phyloP scores from a whole-genome alignment of 92 coral and sea anemone species.

The Parazoanthus darwini region DNA sequence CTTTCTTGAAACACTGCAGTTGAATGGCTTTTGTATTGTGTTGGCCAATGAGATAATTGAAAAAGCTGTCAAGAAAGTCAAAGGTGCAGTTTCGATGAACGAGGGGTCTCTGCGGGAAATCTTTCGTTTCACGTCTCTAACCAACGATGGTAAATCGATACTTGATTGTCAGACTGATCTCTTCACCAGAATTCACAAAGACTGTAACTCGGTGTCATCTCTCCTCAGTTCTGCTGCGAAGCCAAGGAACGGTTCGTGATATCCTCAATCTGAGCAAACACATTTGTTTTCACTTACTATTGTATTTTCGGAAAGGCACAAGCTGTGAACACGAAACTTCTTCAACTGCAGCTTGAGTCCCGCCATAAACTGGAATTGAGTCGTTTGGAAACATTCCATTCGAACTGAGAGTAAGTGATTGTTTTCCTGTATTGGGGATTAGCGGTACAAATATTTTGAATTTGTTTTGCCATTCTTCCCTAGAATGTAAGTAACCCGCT shows the following conservation, averaged over 20 bases:
- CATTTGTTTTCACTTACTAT: not conserved
- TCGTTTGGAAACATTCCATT: slow-evolving; percentile 36
- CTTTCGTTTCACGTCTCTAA: slow-evolving; percentile 38
- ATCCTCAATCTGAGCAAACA: slow-evolving; percentile 2
- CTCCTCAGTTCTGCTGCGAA: slow-evolving; percentile 22
- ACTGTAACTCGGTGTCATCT: slow-evolving; percentile 20
- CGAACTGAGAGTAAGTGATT: slow-evolving; percentile 31
- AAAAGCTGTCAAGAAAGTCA: slow-evolving; percentile 60
- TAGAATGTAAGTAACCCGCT: slow-evolving; percentile 34
- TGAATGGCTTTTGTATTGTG: slow-evolving; percentile 66
- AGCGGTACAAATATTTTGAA: slow-evolving; percentile 23
- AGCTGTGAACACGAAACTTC: not conserved
- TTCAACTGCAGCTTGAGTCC: slow-evolving; percentile 20
- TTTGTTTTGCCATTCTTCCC: slow-evolving; percentile 38
- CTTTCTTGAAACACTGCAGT: slow-evolving; percentile 29
- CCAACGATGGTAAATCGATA: slow-evolving; percentile 40
- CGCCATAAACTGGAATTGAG: slow-evolving; percentile 29
- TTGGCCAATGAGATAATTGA: slow-evolving; percentile 58
- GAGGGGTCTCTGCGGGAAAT: slow-evolving; percentile 39
- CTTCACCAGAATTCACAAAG: slow-evolving; percentile 15
- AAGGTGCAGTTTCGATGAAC: slow-evolving; percentile 45
- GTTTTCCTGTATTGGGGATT: slow-evolving; percentile 47
- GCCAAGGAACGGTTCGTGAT: slow-evolving; percentile 3
- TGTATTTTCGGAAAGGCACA: slow-evolving; percentile 3
- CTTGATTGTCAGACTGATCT: slow-evolving; percentile 18